These are phyloP conservation scores for Bubo scandiacus DNA, from an alignment of 2,113 vertebrate genomes.

Conservation along the genomic window DNA sequence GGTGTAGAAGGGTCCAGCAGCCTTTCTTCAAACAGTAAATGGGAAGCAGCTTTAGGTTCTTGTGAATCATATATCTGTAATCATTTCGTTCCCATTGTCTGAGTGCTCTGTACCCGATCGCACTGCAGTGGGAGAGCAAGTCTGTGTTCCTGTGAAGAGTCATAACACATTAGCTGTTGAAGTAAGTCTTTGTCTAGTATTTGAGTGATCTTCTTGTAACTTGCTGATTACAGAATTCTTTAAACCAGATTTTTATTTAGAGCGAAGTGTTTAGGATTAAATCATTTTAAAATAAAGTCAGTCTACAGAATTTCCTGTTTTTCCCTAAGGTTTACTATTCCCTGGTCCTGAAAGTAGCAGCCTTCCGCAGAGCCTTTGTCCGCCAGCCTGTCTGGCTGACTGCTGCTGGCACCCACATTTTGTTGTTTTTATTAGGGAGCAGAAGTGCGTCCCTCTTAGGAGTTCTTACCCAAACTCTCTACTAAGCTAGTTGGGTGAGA, in stretches of 20 bases:
- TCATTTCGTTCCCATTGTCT: fast-evolving
- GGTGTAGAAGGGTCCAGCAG: not conserved
- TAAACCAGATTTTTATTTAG: not conserved
- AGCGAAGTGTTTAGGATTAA: not conserved
- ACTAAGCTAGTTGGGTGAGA: no score
- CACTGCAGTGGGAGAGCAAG: not conserved
- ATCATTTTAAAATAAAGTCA: not conserved
- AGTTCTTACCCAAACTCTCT: not conserved
- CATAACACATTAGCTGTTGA: fast-evolving
- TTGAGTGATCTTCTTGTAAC: not conserved
- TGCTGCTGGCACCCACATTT: not conserved
- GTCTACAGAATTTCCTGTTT: not conserved
- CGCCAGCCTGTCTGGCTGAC: fast-evolving
- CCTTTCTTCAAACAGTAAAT: not conserved
- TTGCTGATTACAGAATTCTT: not conserved
- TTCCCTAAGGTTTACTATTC: not conserved
- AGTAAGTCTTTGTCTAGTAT: not conserved
- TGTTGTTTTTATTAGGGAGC: not conserved
- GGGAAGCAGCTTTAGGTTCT: not conserved
- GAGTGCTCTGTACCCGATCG: not conserved
- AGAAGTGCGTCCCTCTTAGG: not conserved
- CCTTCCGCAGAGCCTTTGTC: not conserved
- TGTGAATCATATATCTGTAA: not conserved
- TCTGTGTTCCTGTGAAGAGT: not conserved
- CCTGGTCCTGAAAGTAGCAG: not conserved